Conservation (phyloP, 2,888 invertebrate genomes). For the Gerosis bhagava region DNA sequence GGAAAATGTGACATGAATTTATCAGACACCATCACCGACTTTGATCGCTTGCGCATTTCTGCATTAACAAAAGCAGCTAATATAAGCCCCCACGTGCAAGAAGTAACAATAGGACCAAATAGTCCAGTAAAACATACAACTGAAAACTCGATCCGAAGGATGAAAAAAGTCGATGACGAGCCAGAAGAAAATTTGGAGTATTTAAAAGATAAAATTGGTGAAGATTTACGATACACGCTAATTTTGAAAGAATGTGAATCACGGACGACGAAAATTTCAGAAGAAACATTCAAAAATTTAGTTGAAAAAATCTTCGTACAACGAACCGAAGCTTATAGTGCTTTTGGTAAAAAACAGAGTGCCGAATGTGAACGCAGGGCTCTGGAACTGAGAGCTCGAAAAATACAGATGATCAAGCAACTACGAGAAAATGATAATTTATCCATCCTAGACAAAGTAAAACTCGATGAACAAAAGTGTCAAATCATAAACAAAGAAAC, state of each 20-base stretch:
- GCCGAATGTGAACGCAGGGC: slow-evolving; percentile 61
- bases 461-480: slow-evolving; percentile 75
- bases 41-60: slow-evolving; percentile 80
- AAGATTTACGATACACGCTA: slow-evolving; percentile 58
- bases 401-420: slow-evolving; percentile 64
- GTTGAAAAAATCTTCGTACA: slow-evolving; percentile 62
- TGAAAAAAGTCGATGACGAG: slow-evolving; percentile 36
- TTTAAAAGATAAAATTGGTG: slow-evolving; percentile 57
- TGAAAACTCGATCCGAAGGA: not conserved
- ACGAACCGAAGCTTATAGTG: slow-evolving; percentile 54
- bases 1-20: slow-evolving; percentile 47
- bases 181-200: slow-evolving; percentile 46
- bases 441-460: slow-evolving; percentile 60
- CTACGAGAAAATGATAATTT: slow-evolving; percentile 78
- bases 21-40: slow-evolving; percentile 56
- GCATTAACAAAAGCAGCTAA: slow-evolving; percentile 81
- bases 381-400: slow-evolving; percentile 64
- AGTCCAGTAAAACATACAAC: slow-evolving; percentile 42
- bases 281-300: slow-evolving; percentile 54
- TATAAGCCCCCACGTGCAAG: slow-evolving; percentile 73
- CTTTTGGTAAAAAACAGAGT: slow-evolving; percentile 57
- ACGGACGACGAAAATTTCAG: slow-evolving; percentile 52
- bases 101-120: slow-evolving; percentile 79
- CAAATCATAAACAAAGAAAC: slow-evolving; percentile 63
- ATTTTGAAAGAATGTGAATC: slow-evolving; percentile 61